Conservation (phyloP, 2,113 vertebrate species). For the Paedocypris sp. region DNA sequence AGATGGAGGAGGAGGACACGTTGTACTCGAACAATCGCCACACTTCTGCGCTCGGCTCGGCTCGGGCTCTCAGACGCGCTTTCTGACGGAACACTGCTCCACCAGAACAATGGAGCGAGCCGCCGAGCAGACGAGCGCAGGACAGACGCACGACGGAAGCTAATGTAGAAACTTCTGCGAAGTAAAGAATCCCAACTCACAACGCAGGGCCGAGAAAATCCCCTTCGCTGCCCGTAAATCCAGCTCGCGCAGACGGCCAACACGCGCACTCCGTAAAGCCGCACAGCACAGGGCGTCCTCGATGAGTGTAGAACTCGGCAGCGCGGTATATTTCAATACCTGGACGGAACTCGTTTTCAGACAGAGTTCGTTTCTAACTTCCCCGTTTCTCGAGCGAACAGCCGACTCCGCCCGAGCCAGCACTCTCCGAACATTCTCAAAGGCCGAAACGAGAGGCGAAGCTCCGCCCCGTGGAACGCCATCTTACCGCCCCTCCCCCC, state of each 20-base stretch:
- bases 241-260: not conserved
- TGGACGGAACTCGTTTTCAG: not conserved
- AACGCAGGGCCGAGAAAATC: slow-evolving; percentile 31
- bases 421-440: slow-evolving; percentile 23
- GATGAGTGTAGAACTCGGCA: not conserved
- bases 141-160: too few relatives aligned
- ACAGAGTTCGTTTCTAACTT: not conserved
- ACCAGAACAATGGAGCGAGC: too few relatives aligned
- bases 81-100: too few relatives aligned
- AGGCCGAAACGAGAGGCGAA: slow-evolving; percentile 7
- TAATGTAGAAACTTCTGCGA: slow-evolving; percentile 10
- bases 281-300: not conserved
- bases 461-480: slow-evolving; percentile 39
- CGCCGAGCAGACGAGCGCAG: too few relatives aligned
- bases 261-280: not conserved
- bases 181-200: slow-evolving; percentile 33
- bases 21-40: slow-evolving; percentile 17
- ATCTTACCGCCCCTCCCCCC: slow-evolving; percentile 18
- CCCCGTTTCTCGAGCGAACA: slow-evolving; percentile 31
- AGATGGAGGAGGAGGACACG: slow-evolving; percentile 10
- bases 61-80: too few relatives aligned
- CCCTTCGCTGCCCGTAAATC: slow-evolving; percentile 28
- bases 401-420: slow-evolving; percentile 45
- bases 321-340: not conserved
- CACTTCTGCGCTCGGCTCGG: not conserved